Base-by-base conservation (phyloP, 2,888 invertebrate species). In the Lacanobia oleracea region DNA sequence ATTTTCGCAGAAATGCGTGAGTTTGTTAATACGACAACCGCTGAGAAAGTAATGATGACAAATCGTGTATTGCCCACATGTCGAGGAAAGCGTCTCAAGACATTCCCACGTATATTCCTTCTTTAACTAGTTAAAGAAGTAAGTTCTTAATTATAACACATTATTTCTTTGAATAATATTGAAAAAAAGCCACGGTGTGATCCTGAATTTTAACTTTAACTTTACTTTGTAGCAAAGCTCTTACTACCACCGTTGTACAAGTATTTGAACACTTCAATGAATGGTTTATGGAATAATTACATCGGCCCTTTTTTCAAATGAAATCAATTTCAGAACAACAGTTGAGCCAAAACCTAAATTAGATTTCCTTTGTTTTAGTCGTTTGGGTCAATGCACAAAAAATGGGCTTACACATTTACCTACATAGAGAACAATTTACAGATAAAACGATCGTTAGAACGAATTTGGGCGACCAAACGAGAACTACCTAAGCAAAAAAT, bases 401-500 rank as follows among this genome's bases (percentile, higher is more conserved):
- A 63, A 40, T 12, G 10, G 5, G 14, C 7, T 33, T 18, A 37
- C 16, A 14, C n/a, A 16, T 33, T 33, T 33, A 6, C 6, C 33
- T 33, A 33, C 4, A 33, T 33, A 14, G 0, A 43, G 5, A 8
- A 53, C 23, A 67, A 14, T n/a, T n/a, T n/a, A n/a, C 7, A 65
- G 7, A 27, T 70, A n/a, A 43, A 59, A 50, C 5, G 12, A 63
- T 72, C 63, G 69, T 60, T 69, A 67, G 54, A 57, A 21, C 6
- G 33, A 60, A 71, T 71, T 67, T 60, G 27, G 12, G 56, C 51
- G 2, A 23, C 14, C 10, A 59, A 74, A 59, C 50, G 33, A 66
- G 60, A 54, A 72, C 66, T 21, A 72, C 66, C 21, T 51, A 33
- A 4, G 45, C 18, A 59, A 73, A 69, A 70, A 81, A 72, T 54